phyloP scores from a whole-genome alignment of 2,888 invertebrate species.

The Chloroclystis v-ata region DNA sequence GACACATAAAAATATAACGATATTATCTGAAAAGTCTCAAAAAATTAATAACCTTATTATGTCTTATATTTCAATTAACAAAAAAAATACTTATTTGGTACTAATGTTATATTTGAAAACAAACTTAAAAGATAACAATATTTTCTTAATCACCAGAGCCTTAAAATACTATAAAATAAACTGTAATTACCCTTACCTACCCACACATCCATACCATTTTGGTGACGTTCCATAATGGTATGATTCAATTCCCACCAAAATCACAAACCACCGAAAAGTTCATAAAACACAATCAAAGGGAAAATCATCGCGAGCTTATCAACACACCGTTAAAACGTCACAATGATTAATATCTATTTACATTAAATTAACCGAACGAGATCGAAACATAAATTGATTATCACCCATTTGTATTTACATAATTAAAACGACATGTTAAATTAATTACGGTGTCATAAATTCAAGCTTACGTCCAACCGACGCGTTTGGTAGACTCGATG shows the following conservation, averaged over 20 bases:
- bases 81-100: no score
- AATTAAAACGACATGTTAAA: conserved; percentile 73
- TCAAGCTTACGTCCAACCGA: conserved; percentile 56
- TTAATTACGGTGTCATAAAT: conserved; percentile 72
- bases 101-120: no score
- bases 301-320: conserved; percentile 49
- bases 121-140: no score
- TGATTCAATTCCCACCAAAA: conserved; percentile 52
- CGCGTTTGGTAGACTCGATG: conserved; percentile 69
- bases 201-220: conserved; percentile 80
- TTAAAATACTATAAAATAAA: conserved; percentile 31
- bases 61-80: no score
- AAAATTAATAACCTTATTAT: no score
- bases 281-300: conserved; percentile 43
- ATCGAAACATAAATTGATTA: conserved; percentile 71
- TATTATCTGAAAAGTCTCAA: no score
- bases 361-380: conserved; percentile 67
- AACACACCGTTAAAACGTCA: conserved; percentile 63
- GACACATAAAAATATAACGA: no score
- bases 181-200: conserved; percentile 74
- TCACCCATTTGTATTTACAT: conserved; percentile 73
- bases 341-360: conserved; percentile 71
- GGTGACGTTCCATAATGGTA: conserved; percentile 78
- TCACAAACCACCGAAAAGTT: conserved; percentile 39
- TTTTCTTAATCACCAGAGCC: not conserved